A percentile compares a stretch with the other conserved stretches of the same genome.
phyloP scores from a whole-genome alignment of 2,888 invertebrate genomes.

The Orchesellides sinensis region DNA sequence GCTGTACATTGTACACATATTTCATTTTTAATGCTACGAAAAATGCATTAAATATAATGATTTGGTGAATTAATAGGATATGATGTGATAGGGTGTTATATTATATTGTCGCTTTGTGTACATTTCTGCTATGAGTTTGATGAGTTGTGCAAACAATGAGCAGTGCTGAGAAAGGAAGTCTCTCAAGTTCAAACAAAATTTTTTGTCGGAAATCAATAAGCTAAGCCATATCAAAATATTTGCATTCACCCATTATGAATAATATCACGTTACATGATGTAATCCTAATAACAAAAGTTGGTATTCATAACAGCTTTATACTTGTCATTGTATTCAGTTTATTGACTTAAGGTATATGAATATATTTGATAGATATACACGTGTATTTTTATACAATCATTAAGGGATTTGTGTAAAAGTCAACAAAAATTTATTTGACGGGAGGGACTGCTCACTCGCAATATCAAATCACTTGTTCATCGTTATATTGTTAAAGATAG shows the following conservation, averaged over 20 bases:
- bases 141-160: conserved; percentile 68
- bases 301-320: conserved; percentile 10
- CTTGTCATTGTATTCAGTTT: neutral
- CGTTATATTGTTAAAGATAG: no score
- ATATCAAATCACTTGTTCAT: conserved; percentile 21
- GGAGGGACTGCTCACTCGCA: conserved; percentile 43
- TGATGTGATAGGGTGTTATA: conserved; percentile 21
- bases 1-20: no score
- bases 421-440: conserved; percentile 52
- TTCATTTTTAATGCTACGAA: no score
- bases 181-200: conserved; percentile 74
- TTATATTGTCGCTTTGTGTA: conserved; percentile 39
- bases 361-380: no score
- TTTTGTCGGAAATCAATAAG: conserved; percentile 74
- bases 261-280: conserved; percentile 41
- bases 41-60: no score
- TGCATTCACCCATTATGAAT: conserved; percentile 74
- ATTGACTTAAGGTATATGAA: no score
- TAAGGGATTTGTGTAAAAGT: conserved; percentile 30
- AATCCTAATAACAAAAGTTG: no score
- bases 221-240: conserved; percentile 75
- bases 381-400: no score
- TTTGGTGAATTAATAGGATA: conserved; percentile 11
- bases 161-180: conserved; percentile 72
- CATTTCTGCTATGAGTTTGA: conserved; percentile 51